Evolutionary conservation across 2,797 vertebrate species (phyloP).

Genomic region (Syncerus caffer): DNA sequence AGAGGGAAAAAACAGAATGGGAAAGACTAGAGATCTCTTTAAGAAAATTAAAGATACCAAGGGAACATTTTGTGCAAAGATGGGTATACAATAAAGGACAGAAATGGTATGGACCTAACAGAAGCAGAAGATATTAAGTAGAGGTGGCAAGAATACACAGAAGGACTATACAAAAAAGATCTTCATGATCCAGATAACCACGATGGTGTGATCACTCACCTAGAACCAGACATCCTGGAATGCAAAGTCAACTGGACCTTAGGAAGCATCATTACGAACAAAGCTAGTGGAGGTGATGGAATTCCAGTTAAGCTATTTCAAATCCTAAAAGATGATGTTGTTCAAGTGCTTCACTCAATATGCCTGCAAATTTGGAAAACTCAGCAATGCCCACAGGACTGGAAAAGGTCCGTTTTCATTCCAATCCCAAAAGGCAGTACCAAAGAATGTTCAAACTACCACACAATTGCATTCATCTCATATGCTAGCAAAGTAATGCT

Average conservation of each 20-base stretch:
- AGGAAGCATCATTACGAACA: neutral
- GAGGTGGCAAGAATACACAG: neutral
- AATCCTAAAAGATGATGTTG: neutral
- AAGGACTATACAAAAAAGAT: neutral
- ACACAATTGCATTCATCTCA: neutral
- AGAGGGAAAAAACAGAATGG: neutral
- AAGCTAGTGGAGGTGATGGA: neutral
- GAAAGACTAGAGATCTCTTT: neutral
- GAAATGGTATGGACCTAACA: neutral
- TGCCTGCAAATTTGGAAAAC: neutral
- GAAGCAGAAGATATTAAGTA: neutral
- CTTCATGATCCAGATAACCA: neutral
- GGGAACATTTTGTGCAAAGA: neutral
- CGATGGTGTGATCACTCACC: neutral
- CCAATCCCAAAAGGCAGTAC: neutral
- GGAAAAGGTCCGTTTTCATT: neutral
- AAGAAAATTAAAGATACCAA: neutral
- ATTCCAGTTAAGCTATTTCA: neutral
- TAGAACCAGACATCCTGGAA: neutral
- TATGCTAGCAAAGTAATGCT: neutral
- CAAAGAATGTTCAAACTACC: neutral
- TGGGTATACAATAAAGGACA: neutral
- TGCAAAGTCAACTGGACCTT: neutral
- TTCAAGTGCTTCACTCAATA: neutral
- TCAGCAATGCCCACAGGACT: neutral